A percentile compares a stretch with the other conserved stretches of the same genome.
phyloP scores from a whole-genome alignment of 2,888 invertebrate genomes.

The Parapristionchus giblindavisi region DNA sequence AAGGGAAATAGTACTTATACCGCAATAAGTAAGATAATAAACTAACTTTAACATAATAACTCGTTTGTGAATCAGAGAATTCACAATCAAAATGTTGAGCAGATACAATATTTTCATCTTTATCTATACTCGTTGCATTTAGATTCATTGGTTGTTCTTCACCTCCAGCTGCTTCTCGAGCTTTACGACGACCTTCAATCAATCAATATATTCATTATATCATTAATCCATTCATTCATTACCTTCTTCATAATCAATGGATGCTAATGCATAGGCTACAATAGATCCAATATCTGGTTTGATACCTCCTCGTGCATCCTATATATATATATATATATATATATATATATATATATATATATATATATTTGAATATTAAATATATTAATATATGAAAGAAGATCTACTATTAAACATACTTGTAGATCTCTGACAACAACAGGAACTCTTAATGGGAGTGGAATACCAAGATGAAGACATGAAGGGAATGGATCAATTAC shows the following conservation, averaged over 20 bases:
- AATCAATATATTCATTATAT: neutral
- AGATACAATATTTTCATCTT: constrained; percentile 74
- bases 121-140: constrained; percentile 64
- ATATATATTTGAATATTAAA: neutral
- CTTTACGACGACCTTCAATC: constrained; percentile 26
- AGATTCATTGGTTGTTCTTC: constrained; percentile 42
- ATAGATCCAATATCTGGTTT: constrained; percentile 73
- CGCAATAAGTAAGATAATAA: no score
- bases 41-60: constrained; percentile 83
- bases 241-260: constrained; percentile 77
- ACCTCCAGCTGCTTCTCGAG: constrained; percentile 38
- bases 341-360: neutral
- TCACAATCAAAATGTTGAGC: constrained; percentile 72
- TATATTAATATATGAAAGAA: neutral
- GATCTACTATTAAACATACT: constrained; percentile 22
- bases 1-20: no score
- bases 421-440: constrained; percentile 62
- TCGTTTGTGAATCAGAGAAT: constrained; percentile 78
- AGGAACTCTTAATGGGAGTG: constrained; percentile 49
- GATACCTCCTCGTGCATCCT: no score
- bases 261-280: constrained; percentile 83
- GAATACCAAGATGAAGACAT: constrained; percentile 54
- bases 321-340: neutral
- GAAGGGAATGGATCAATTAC: constrained; percentile 59
- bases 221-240: neutral